Evolutionary conservation across 1,140 invertebrate species (phyloP).

Genomic region (Tachypleus tridentatus): DNA sequence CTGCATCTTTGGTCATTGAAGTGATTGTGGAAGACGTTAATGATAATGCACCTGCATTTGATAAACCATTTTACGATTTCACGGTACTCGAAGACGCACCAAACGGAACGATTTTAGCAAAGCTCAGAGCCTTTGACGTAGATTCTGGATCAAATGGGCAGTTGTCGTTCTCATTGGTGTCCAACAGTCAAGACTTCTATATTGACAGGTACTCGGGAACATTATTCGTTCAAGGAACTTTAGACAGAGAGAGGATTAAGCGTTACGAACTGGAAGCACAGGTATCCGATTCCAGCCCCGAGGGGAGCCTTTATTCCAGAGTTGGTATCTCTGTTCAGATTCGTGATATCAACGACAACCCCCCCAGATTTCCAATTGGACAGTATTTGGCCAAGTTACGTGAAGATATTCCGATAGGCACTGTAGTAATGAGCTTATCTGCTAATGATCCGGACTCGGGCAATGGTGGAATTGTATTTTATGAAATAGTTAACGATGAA

Average conservation of each 20-base stretch:
- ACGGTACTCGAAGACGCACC: constrained; percentile 39
- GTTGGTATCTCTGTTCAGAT: constrained; percentile 61
- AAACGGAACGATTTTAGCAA: constrained; percentile 46
- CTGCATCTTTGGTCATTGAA: constrained; percentile 54
- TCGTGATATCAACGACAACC: constrained; percentile 84
- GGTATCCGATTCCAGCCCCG: constrained; percentile 53
- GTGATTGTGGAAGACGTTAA: constrained; percentile 42
- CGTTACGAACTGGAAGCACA: constrained; percentile 69
- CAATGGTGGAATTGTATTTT: constrained; percentile 53
- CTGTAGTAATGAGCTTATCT: constrained; percentile 66
- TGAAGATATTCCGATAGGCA: constrained; percentile 79
- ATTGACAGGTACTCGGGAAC: constrained; percentile 65
- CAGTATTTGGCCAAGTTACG: constrained; percentile 63
- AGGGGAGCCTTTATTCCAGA: constrained; percentile 50
- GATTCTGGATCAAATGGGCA: constrained; percentile 70
- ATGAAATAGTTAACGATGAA: constrained; percentile 29
- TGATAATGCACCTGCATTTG: constrained; percentile 39
- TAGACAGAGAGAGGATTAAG: constrained; percentile 73
- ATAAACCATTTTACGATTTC: constrained; percentile 35
- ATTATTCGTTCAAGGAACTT: constrained; percentile 53
- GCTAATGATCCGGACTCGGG: constrained; percentile 80
- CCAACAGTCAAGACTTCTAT: constrained; percentile 67
- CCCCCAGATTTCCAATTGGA: constrained; percentile 53
- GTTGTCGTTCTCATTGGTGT: constrained; percentile 60
- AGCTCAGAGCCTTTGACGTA: constrained; percentile 58